A percentile compares a stretch with the other conserved stretches of the same genome.
These are phyloP conservation scores for Eolophus roseicapilla DNA, from an alignment of 2,113 vertebrate genomes.

Conservation along the genomic window DNA sequence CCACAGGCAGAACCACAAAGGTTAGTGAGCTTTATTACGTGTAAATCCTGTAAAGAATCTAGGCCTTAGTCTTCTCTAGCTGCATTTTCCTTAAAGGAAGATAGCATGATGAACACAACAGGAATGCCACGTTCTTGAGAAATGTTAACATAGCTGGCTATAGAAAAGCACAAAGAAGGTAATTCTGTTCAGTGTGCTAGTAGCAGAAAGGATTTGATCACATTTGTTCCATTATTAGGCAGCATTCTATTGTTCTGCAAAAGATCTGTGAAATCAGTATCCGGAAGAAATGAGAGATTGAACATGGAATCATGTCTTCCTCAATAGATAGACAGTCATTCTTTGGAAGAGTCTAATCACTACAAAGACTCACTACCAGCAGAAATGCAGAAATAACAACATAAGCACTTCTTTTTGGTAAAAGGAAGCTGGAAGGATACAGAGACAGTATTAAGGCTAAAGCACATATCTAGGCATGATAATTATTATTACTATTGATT, in stretches of 20 bases:
- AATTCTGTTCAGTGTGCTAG: not conserved
- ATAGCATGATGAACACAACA: not conserved
- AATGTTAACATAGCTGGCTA: not conserved
- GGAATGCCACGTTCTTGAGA: not conserved
- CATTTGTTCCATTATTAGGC: not conserved
- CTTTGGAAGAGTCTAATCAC: not conserved
- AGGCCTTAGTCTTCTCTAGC: not conserved
- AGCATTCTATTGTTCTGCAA: not conserved
- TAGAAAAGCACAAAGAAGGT: not conserved
- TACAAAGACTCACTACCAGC: not conserved
- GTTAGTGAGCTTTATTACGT: not conserved
- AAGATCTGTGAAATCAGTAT: not conserved
- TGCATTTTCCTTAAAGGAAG: not conserved
- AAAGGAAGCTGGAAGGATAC: not conserved
- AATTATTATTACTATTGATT: not conserved
- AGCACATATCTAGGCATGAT: not conserved
- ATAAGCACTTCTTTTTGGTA: not conserved
- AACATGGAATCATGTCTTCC: not conserved
- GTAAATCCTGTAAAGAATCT: not conserved
- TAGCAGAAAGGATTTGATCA: not conserved
- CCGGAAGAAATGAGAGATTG: not conserved
- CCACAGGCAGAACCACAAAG: not conserved
- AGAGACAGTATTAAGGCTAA: not conserved
- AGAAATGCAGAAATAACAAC: not conserved
- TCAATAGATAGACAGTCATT: not conserved